Evolutionary conservation across 2,797 vertebrate genomes (phyloP).

Genomic region (Coluber constrictor): DNA sequence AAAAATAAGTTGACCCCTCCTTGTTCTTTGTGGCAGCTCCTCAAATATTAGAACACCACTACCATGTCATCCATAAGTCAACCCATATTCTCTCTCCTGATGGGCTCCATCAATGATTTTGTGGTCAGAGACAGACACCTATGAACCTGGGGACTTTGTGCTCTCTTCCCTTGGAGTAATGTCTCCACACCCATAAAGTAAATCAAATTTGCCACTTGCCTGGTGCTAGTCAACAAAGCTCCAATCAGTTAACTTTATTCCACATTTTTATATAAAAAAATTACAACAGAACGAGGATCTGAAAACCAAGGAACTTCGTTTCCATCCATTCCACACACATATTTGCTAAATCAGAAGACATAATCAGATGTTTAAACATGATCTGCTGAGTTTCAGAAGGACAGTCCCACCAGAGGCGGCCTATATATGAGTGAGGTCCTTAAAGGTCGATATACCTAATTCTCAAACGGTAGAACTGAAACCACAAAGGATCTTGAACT

Average conservation of each 20-base stretch:
- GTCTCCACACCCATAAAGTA: neutral
- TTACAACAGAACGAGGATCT: conserved; percentile 63
- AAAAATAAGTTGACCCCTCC: no score
- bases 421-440: conserved; percentile 53
- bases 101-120: neutral
- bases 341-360: conserved; percentile 60
- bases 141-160: neutral
- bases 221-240: neutral
- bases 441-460: conserved; percentile 31
- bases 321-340: conserved; percentile 21
- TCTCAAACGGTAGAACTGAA: conserved; percentile 36
- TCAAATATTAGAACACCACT: neutral
- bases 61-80: no score
- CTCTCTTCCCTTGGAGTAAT: neutral
- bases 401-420: conserved; percentile 37
- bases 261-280: conserved; percentile 61
- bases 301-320: conserved; percentile 63
- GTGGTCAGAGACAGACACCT: neutral
- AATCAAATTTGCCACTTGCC: neutral
- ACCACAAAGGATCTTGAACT: conserved; percentile 3
- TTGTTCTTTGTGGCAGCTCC: neutral
- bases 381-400: conserved; percentile 41
- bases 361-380: conserved; percentile 47
- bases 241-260: conserved; percentile 66
- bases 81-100: neutral